Percentiles rank a stretch among this genome's conserved stretches.
These are phyloP conservation scores for Aspidiotus rigidus DNA, from an alignment of 2,888 invertebrate species.

Conservation along the genomic window DNA sequence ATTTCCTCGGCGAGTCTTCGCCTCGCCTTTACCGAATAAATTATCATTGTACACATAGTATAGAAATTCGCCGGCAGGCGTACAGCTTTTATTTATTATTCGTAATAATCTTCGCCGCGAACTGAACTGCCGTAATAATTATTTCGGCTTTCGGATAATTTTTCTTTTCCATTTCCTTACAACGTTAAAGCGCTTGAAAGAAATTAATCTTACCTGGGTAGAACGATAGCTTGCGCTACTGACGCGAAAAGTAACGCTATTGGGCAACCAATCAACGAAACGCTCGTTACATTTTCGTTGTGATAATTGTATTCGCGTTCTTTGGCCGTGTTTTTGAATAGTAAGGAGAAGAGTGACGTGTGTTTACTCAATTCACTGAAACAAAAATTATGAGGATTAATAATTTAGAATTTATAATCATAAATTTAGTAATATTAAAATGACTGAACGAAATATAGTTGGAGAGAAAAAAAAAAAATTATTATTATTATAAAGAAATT, in stretches of 20 bases:
- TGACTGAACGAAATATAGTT: too few relatives aligned
- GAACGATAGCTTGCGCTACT: constrained; percentile 49
- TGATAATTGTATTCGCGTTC: constrained; percentile 59
- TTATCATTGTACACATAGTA: too few relatives aligned
- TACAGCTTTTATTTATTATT: neutral
- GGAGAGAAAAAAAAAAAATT: too few relatives aligned
- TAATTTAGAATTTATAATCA: too few relatives aligned
- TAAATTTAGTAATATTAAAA: too few relatives aligned
- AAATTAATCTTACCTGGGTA: constrained; percentile 47
- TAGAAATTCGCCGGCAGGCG: neutral
- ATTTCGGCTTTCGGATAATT: neutral
- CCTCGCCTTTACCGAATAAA: too few relatives aligned
- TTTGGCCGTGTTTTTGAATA: constrained; percentile 56
- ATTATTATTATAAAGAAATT: too few relatives aligned
- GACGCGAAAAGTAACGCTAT: constrained; percentile 50
- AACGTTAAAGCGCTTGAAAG: too few relatives aligned
- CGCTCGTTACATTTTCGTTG: constrained; percentile 56
- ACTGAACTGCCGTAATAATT: too few relatives aligned
- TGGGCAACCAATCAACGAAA: constrained; percentile 56
- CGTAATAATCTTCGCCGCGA: neutral
- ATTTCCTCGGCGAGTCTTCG: too few relatives aligned
- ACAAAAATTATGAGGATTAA: neutral
- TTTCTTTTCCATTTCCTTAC: neutral
- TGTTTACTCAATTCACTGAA: constrained; percentile 57
- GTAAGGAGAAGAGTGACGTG: constrained; percentile 54